Evolutionary conservation across 2,888 invertebrate genomes (phyloP).

Genomic region (Tiphia femorata): DNA sequence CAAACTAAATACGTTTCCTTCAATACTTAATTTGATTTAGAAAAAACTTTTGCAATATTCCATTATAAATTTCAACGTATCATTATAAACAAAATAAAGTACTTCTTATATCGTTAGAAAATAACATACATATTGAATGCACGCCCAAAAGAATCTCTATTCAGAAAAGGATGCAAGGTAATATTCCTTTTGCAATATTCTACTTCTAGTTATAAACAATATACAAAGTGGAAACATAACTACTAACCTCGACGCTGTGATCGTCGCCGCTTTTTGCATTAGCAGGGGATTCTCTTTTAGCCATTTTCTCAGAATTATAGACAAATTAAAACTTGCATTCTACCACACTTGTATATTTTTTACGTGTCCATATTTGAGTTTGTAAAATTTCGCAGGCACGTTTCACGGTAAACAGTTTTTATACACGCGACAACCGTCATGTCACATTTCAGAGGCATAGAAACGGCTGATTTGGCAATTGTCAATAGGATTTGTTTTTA

Average conservation of each 20-base stretch:
- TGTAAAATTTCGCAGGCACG: no score
- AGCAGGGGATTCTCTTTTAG: slow-evolving; percentile 59
- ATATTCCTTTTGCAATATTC: not conserved
- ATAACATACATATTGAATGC: not conserved
- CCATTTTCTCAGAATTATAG: slow-evolving; percentile 62
- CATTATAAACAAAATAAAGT: not conserved
- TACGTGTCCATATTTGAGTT: no score
- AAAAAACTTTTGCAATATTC: no score
- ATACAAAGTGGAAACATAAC: slow-evolving; percentile 19
- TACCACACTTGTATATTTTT: no score
- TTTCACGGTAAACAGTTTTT: no score
- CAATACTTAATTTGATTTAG: no score
- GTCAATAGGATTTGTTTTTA: no score
- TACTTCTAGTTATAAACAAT: not conserved
- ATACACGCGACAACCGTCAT: no score
- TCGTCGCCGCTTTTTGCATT: slow-evolving; percentile 65
- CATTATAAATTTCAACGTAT: not conserved
- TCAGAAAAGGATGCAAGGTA: not conserved
- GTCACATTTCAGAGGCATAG: no score
- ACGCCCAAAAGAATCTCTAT: not conserved
- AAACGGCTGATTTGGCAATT: no score
- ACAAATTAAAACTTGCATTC: no score
- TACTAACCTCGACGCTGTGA: slow-evolving; percentile 68
- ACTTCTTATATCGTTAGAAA: not conserved
- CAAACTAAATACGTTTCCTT: no score